Base-by-base conservation (phyloP, 2,113 vertebrate genomes). In the Oncorhynchus keta region DNA sequence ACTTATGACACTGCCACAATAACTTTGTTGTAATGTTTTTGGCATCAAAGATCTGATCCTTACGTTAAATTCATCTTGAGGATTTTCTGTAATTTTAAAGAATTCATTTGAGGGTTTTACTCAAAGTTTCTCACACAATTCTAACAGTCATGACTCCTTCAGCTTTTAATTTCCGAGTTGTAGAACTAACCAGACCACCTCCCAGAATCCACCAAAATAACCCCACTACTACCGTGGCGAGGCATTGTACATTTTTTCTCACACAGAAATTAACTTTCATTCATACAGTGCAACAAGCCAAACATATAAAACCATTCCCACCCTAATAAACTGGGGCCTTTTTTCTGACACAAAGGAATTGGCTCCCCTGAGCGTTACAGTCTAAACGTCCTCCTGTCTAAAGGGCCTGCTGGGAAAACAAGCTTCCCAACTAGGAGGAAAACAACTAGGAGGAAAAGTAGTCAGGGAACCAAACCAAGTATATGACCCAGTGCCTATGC, bases 281-380 rank as follows among this genome's bases (percentile, higher is more conserved):
- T 80, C 90, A 92, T 84, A 81, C 81, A 73, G 81, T 65, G 79
- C 80, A 84, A 86, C 82, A 84, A 91, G 87, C 77, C 86, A 88
- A 90, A 91, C 86, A 70, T 81, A 90, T 90, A 89, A 91, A 92
- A 88, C 73, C 81, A 76, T 89, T 91, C 87, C 89, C 86, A 87
- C 82, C 79, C 83, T 86, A 89, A 90, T 91, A 89, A 88, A 89
- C 77, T 59, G 1, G 49, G 72, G 62, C 75, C 70, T 77, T 85
- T 83, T 84, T 78, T 82, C 83, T 70, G 57, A 78, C 87, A 85
- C 88, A 91, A 91, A 90, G 73, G 83, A 85, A 73, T 87, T 84
- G 86, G 83, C 88, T 86, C 82, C 82, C 74, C 78, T 77, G 70
- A 84, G 77, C 18, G 68, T 72, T 81, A 76, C 78, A 66, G 74